phyloP scores from a whole-genome alignment of 2,797 vertebrate genomes.

The Hoplostethus atlanticus region DNA sequence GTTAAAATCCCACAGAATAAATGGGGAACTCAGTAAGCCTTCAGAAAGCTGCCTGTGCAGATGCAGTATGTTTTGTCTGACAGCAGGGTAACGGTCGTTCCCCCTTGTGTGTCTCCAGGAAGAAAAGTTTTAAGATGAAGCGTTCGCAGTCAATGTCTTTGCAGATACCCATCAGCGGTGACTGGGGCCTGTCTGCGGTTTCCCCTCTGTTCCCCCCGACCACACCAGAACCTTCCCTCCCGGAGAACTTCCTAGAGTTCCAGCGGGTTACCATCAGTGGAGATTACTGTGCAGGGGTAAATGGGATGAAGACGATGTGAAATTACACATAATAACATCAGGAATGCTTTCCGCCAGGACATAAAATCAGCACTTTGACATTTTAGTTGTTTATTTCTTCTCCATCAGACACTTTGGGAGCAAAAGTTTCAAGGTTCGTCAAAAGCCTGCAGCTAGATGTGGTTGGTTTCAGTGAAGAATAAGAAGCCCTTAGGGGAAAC shows the following conservation, averaged over 20 bases:
- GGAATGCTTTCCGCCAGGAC: not conserved
- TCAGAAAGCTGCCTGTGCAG: too few species aligned
- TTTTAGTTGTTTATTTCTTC: too few species aligned
- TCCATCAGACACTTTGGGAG: too few species aligned
- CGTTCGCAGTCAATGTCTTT: conserved; percentile 92
- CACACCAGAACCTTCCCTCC: conserved; percentile 22
- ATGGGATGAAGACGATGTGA: not conserved
- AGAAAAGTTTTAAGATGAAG: conserved; percentile 94
- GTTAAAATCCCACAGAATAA: too few species aligned
- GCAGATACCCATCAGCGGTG: conserved; percentile 84
- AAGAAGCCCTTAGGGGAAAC: too few species aligned
- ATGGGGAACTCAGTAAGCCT: too few species aligned
- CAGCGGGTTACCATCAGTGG: conserved; percentile 97
- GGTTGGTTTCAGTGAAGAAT: too few species aligned
- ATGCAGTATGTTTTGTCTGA: not conserved
- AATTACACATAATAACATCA: not conserved
- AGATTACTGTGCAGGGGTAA: conserved; percentile 98
- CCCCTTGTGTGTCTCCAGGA: conserved; percentile 80
- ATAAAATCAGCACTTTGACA: too few species aligned
- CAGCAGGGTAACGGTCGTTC: not conserved
- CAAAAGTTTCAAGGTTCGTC: too few species aligned
- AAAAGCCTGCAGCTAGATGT: too few species aligned
- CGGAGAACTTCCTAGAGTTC: conserved; percentile 87
- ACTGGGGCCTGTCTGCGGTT: conserved; percentile 78
- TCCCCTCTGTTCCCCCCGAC: conserved; percentile 76